Evolutionary conservation across 2,113 vertebrate species (phyloP).

Genomic region (Phaetusa simplex): DNA sequence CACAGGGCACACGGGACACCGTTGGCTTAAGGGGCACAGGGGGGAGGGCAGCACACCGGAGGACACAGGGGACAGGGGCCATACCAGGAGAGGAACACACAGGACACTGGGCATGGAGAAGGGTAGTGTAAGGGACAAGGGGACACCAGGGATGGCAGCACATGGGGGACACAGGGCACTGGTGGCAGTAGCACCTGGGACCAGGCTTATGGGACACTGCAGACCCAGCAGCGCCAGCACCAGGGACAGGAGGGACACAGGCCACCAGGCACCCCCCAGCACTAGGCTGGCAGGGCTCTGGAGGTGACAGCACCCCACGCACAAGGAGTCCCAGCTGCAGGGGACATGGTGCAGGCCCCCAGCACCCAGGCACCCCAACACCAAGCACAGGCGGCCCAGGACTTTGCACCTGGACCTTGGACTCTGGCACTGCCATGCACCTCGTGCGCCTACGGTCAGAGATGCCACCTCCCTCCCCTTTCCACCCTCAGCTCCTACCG

Average conservation of each 20-base stretch:
- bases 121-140: background rate
- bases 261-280: background rate
- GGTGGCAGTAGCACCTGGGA: background rate
- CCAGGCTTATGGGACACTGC: background rate
- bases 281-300: background rate
- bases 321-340: background rate
- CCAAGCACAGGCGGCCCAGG: background rate
- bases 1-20: too few species aligned
- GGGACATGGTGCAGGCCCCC: background rate
- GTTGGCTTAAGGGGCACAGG: background rate
- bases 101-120: background rate
- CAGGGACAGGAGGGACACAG: background rate
- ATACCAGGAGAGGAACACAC: background rate
- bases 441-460: rapidly evolving
- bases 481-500: rapidly evolving
- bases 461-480: background rate
- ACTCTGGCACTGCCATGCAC: background rate
- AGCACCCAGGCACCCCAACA: background rate
- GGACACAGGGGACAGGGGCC: background rate
- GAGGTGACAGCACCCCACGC: background rate
- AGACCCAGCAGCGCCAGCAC: too few species aligned
- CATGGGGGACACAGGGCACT: too few species aligned
- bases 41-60: background rate
- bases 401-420: background rate
- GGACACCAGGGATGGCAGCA: background rate